phyloP scores from a whole-genome alignment of 2,113 vertebrate genomes.

The Cyprinodon tularosa region DNA sequence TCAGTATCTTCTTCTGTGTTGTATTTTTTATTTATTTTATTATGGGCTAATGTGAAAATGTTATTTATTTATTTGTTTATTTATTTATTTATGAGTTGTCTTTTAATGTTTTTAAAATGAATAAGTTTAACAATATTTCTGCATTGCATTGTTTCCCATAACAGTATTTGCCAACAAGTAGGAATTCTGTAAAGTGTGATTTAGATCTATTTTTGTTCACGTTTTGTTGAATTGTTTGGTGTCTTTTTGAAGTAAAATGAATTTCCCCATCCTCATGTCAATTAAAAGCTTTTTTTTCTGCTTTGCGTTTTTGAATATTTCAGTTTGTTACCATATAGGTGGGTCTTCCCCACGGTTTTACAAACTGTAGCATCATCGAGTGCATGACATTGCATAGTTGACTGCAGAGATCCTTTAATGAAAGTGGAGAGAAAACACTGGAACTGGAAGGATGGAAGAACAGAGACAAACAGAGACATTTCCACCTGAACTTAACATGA shows the following conservation, averaged over 20 bases:
- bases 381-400: too few relatives aligned
- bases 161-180: constrained; percentile 29
- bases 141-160: constrained; percentile 20
- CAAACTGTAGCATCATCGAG: background rate
- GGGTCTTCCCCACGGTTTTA: background rate
- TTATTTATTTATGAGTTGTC: constrained; percentile 11
- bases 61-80: constrained; percentile 21
- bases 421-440: too few relatives aligned
- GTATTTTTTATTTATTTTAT: constrained; percentile 11
- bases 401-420: too few relatives aligned
- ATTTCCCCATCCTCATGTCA: background rate
- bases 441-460: too few relatives aligned
- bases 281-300: background rate
- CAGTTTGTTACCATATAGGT: background rate
- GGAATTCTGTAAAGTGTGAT: constrained; percentile 21
- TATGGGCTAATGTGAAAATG: background rate
- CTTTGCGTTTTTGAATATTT: background rate
- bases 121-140: constrained; percentile 23
- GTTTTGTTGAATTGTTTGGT: constrained; percentile 28
- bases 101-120: constrained; percentile 21
- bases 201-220: constrained; percentile 46
- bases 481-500: too few relatives aligned
- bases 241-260: constrained; percentile 52
- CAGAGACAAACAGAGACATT: too few relatives aligned
- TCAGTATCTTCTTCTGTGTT: constrained; percentile 26